Conservation (phyloP, 1,140 invertebrate genomes). For the Bombus balteatus region DNA sequence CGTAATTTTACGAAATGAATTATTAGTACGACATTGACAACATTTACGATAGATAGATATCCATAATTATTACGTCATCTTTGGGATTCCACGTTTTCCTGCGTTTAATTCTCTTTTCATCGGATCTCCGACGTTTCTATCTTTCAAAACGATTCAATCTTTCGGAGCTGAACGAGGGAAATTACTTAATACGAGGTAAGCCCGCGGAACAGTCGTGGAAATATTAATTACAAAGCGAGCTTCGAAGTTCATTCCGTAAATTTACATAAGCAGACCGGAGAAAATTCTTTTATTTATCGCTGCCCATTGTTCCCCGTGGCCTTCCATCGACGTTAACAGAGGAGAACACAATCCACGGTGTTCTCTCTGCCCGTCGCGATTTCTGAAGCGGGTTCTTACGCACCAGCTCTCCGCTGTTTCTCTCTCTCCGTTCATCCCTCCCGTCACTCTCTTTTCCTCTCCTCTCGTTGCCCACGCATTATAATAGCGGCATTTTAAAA, state of each 20-base stretch:
- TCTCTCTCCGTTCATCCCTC: not conserved
- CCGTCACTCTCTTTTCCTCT: not conserved
- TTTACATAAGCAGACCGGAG: conserved; percentile 43
- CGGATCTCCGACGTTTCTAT: not conserved
- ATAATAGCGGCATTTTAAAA: conserved; percentile 71
- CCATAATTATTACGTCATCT: not conserved
- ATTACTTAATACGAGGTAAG: conserved; percentile 33
- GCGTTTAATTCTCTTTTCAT: not conserved
- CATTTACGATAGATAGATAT: not conserved
- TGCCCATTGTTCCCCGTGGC: conserved; percentile 52
- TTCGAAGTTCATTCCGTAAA: conserved; percentile 44
- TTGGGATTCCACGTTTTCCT: not conserved
- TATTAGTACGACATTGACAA: not conserved
- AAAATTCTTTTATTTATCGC: conserved; percentile 61
- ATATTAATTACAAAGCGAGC: conserved; percentile 47
- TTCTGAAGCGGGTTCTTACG: conserved; percentile 57
- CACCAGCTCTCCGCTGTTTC: conserved; percentile 11
- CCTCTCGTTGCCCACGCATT: conserved; percentile 62
- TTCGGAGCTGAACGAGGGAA: conserved; percentile 4
- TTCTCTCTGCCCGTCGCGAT: conserved; percentile 58
- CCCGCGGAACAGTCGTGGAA: conserved; percentile 8
- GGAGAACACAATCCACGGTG: conserved; percentile 50
- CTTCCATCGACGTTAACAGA: conserved; percentile 60
- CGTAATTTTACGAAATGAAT: not conserved
- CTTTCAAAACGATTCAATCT: conserved; percentile 16